phyloP scores from a whole-genome alignment of 2,113 vertebrate species.

The Entelurus aequoreus region DNA sequence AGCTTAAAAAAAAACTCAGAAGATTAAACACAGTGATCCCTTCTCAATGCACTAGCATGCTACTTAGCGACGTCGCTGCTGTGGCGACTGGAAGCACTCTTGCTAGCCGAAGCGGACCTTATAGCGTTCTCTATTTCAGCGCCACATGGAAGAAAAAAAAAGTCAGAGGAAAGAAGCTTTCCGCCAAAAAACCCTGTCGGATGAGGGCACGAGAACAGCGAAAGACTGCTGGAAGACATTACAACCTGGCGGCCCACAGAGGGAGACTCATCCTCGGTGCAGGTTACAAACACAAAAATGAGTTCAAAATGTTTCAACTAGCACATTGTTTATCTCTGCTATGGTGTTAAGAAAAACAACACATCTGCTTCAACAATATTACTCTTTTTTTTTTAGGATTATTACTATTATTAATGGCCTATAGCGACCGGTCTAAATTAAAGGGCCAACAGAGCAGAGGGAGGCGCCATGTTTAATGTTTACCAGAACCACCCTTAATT shows the following conservation, averaged over 20 bases:
- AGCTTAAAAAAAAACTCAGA: constrained; percentile 43
- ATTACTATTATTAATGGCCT: constrained; percentile 57
- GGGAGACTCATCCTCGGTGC: constrained; percentile 25
- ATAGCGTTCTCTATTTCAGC: too few species aligned
- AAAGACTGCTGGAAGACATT: constrained; percentile 62
- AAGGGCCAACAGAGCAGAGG: constrained; percentile 56
- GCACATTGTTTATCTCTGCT: constrained; percentile 60
- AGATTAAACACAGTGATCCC: constrained; percentile 47
- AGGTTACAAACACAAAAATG: constrained; percentile 38
- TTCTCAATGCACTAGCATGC: constrained; percentile 17
- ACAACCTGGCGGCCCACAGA: constrained; percentile 35
- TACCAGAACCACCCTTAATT: constrained; percentile 3
- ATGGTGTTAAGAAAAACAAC: constrained; percentile 27
- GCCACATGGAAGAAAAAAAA: constrained; percentile 1
- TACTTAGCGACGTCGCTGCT: constrained; percentile 10
- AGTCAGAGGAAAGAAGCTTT: constrained; percentile 8
- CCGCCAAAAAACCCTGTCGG: constrained; percentile 5
- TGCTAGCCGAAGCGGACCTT: too few species aligned
- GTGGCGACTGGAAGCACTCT: constrained; percentile 53
- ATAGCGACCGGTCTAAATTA: constrained; percentile 46
- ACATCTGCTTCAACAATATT: constrained; percentile 31
- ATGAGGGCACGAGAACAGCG: constrained; percentile 20
- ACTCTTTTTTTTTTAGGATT: constrained; percentile 38
- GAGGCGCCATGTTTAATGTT: constrained; percentile 19
- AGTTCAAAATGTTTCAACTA: constrained; percentile 42